Evolutionary conservation across 2,797 vertebrate species (phyloP), one percentile per base, ranked within the genome.

Genomic region (Scomberomorus guttatus): DNA sequence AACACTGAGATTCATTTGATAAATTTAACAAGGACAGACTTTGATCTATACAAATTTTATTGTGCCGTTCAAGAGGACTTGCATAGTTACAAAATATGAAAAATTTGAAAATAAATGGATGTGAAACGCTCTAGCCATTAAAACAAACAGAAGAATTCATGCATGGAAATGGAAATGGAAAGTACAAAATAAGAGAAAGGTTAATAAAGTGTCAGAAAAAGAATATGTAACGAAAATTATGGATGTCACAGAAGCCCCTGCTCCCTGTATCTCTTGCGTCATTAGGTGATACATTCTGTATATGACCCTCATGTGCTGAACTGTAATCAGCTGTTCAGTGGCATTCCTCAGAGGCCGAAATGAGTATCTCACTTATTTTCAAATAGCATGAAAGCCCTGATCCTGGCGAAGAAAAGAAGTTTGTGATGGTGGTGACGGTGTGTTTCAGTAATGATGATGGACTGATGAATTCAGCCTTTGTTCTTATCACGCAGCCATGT

Each of bases 401-500:
- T 25, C 51, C 25, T 4, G 60, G 13, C 9, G 18, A 50, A 18
- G 42, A 4, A 11, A 24, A 32, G 1, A 25, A 3, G 18, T 7
- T 14, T 4, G 0, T 2, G 27, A 24, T 51, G 59, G 24, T 8
- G 24, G 9, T 6, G 25, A 8, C 57, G 60, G 20, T 39, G 25
- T 11, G 32, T 34, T 12, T 34, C 17, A 32, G 11, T 62, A 13
- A 2, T 37, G n/a, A 48, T 44, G 52, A 37, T 50, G 17, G 12
- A 20, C 3, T 14, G 9, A 20, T 39, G 56, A 37, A 8, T 50
- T 14, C 4, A 17, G 18, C 27, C 25, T 22, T 32, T 39, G 32
- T 8, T 64, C n/a, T 85, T 65, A 87, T 86, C 68, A 75, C 20
- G 25, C 0, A 0, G 32, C 32, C 55, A 65, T 72, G 77, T 32